Evolutionary conservation across 2,113 vertebrate genomes (phyloP), one percentile per base, ranked within the genome.

Genomic region (Gallinago media): DNA sequence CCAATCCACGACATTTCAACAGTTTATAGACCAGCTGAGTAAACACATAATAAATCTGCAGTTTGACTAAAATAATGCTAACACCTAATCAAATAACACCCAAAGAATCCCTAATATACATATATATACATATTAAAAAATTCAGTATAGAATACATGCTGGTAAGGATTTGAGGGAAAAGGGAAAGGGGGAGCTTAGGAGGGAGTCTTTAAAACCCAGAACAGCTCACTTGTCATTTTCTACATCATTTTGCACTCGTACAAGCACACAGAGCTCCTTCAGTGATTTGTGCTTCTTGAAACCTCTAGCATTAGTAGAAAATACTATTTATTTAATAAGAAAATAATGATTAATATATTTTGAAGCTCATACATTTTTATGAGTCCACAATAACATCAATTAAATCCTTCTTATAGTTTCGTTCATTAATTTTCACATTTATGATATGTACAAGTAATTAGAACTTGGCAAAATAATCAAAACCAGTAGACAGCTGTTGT

Each of bases 131-230:
- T 46, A 20, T 46, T 38, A 38, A 20, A 19, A 68, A 61, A 54
- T 40, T 67, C 52, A 54, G 5, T 12, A 36, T 29, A 52, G 50
- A 65, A 32, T 32, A 27, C 15, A 55, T 42, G 22, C 40, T 44
- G 44, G 9, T 34, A 65, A 44, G 46, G 22, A 52, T n/a, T 46
- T 58, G 32, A 66, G 19, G 34, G 27, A 27, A 59, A 52, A 13
- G 10, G 4, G 29, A 68, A 66, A 66, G 17, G 12, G 3, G 18
- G 17, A 12, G 15, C 0, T 0, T 14, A 14, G 16, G 1, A 11
- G 9, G 29, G 8, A 65, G 78, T 47, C 26, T 36, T 47, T 42
- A 29, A 49, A 42, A 54, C 20, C 34, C 21, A 3, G n/a, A 47
- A 46, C 12, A 42, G 52, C 59, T 84, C 38, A n/a, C 29, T n/a